Conservation (phyloP, 1,140 invertebrate species). For the Sinonovacula constricta region DNA sequence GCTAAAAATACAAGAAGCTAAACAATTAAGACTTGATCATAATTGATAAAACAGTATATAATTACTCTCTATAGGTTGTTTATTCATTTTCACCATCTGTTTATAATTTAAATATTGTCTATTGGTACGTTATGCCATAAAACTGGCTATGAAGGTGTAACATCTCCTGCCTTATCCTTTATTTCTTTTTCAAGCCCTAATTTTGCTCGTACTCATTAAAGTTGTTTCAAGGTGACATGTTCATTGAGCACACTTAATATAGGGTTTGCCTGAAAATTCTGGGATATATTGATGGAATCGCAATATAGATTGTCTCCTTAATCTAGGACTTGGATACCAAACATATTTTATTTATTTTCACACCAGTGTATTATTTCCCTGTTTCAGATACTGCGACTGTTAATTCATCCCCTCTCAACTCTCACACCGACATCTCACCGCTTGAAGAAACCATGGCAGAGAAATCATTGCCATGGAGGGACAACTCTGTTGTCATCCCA, state of each 20-base stretch:
- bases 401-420: constrained; percentile 10
- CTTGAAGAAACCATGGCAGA: constrained; percentile 67
- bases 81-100: too few species aligned
- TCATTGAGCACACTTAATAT: background rate
- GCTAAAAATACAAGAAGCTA: too few species aligned
- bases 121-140: too few species aligned
- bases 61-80: too few species aligned
- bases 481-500: constrained; percentile 60
- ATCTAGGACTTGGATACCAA: background rate
- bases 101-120: too few species aligned
- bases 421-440: constrained; percentile 26
- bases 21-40: too few species aligned
- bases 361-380: background rate
- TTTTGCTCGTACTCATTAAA: too few species aligned
- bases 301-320: background rate
- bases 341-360: constrained; percentile 7
- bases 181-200: too few species aligned
- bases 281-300: background rate
- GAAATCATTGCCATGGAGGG: constrained; percentile 72
- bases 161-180: too few species aligned
- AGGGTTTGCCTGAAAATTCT: background rate
- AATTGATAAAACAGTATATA: too few species aligned
- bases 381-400: constrained; percentile 3
- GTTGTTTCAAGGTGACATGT: background rate
- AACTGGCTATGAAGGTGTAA: too few species aligned